Conservation (phyloP, 2,113 vertebrate genomes). For the Harpagus bidentatus region DNA sequence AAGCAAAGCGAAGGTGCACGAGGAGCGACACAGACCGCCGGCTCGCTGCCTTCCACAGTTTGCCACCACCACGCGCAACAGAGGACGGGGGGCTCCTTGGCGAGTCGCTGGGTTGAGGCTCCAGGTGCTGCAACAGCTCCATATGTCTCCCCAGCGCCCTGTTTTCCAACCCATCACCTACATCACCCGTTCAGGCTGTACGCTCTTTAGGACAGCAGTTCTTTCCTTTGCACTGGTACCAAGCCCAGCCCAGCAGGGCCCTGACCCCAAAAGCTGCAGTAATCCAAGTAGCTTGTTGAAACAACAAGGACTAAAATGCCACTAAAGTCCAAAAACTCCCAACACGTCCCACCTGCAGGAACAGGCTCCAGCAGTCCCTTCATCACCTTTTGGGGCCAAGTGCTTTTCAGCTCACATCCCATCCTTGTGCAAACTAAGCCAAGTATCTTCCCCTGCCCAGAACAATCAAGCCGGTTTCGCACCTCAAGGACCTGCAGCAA, state of each 20-base stretch:
- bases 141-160: fast-evolving
- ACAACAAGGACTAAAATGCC: not conserved
- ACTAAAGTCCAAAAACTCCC: not conserved
- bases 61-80: not conserved
- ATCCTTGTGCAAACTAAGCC: not conserved
- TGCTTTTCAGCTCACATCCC: not conserved
- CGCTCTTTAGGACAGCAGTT: not conserved
- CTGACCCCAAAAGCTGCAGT: not conserved
- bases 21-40: not conserved
- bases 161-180: not conserved
- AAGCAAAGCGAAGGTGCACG: not conserved
- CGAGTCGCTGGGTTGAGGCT: fast-evolving
- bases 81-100: not conserved
- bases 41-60: not conserved
- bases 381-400: fast-evolving
- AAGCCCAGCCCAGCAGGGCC: not conserved
- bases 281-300: not conserved
- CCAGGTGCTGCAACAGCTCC: not conserved
- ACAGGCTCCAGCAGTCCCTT: not conserved
- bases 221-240: not conserved
- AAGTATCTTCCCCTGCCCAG: not conserved
- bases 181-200: not conserved
- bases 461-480: not conserved
- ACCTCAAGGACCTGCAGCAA: not conserved
- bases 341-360: not conserved